Conservation (phyloP, 2,888 invertebrate species). For the Icerya purchasi region DNA sequence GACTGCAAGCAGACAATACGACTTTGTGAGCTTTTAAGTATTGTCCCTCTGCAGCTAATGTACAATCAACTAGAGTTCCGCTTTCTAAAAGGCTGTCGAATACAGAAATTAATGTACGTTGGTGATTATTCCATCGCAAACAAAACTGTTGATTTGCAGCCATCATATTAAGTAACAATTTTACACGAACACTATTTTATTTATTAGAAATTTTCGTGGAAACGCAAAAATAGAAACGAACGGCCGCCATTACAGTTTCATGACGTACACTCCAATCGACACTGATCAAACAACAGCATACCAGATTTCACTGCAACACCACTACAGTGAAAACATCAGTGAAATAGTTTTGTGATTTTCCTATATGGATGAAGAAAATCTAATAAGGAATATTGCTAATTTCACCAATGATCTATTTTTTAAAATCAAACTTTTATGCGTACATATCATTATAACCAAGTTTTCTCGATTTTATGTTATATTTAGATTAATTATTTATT, state of each 20-base stretch:
- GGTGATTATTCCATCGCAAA: conserved; percentile 86
- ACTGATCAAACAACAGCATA: conserved; percentile 7
- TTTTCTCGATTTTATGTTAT: no score
- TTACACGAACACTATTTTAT: neutral
- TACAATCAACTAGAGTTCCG: conserved; percentile 81
- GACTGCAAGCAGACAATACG: conserved; percentile 56
- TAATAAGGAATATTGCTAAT: neutral
- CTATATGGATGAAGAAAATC: neutral
- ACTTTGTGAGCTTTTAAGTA: conserved; percentile 85
- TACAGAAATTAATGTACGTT: conserved; percentile 73
- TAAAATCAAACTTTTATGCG: no score
- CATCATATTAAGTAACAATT: conserved; percentile 15
- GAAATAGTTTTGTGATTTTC: neutral
- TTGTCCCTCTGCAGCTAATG: conserved; percentile 79
- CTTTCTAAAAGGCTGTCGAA: conserved; percentile 78
- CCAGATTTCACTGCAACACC: neutral
- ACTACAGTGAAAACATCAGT: neutral
- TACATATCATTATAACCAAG: no score
- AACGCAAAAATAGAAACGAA: conserved; percentile 13
- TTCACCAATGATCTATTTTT: no score
- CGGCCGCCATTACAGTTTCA: conserved; percentile 14
- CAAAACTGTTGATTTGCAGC: conserved; percentile 68
- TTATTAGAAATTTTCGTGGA: neutral
- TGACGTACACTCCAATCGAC: conserved; percentile 12
- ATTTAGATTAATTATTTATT: no score